Evolutionary conservation across 2,888 invertebrate species (phyloP), one percentile per base, ranked within the genome.

Genomic region (Maniola hyperantus): DNA sequence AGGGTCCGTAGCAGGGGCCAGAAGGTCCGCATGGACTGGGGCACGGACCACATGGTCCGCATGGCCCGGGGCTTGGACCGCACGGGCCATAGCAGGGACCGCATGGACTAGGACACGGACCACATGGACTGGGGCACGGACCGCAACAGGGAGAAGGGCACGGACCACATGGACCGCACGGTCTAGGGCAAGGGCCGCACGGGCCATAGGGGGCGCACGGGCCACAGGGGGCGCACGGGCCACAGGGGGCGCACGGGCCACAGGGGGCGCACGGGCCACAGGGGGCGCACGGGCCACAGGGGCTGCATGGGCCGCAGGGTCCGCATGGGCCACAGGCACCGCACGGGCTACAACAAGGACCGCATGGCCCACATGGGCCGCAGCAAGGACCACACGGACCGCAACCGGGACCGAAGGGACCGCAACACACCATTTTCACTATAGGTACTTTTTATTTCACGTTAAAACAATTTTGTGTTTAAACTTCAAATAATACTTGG

Each of bases 151-250:
- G 39, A 42, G 53, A 26, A 26, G 53, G 53, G 13, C 58, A 59
- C 7, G 59, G 46, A 0, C 59, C 59, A n/a, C 46, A 59, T 0
- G 72, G 67, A 0, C 74, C 72, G 58, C 77, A 74, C 1, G 63
- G 58, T 58, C 51, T 26, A 7, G 55, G 55, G 42, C 66, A 62
- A n/a, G 66, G 51, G 1, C 8, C 63, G 13, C 26, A 26, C 26
- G 26, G 26, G 26, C 26, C 26, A 26, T 4, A 26, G 26, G 26
- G 26, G 4, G 2, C 26, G 4, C 26, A 26, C 26, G 57, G 57
- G 5, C 66, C 39, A n/a, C 63, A 53, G 0, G 64, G 64, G 0
- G 48, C 63, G 34, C 57, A 58, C 5, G 39, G 59, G 1, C 46
- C 46, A 15, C 60, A 60, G 1, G 60, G 60, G 0, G 48, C 59